These are phyloP conservation scores for Mizuhopecten yessoensis DNA, from an alignment of 1,140 invertebrate species.

Conservation along the genomic window DNA sequence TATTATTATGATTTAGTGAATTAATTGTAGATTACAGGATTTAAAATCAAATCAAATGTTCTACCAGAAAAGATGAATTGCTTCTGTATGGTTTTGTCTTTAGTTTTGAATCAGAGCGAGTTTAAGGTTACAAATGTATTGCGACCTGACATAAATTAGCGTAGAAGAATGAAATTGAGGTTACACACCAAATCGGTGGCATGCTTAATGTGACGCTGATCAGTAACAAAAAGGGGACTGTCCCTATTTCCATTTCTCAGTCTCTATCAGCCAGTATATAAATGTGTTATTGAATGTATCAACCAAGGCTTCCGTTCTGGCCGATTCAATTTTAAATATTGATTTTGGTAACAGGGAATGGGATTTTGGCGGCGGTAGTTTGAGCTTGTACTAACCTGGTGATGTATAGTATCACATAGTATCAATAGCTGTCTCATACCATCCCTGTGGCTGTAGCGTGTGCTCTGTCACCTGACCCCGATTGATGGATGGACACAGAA, in stretches of 20 bases:
- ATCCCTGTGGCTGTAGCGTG: not conserved
- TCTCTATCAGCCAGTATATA: not conserved
- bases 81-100: no score
- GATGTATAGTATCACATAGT: not conserved
- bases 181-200: not conserved
- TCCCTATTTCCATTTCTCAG: not conserved
- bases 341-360: constrained; percentile 1
- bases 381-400: not conserved
- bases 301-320: not conserved
- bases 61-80: no score
- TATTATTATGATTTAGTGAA: no score
- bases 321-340: constrained; percentile 25
- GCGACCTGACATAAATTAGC: no score
- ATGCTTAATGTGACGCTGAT: not conserved
- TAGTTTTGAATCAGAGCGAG: no score
- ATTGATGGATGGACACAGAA: not conserved
- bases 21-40: no score
- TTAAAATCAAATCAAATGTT: no score
- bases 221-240: not conserved
- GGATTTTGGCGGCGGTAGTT: not conserved
- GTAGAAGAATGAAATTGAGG: no score
- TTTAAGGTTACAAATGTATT: no score
- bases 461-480: not conserved
- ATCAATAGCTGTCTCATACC: not conserved
- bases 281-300: constrained; percentile 35